These are phyloP conservation scores for Tetranychus cinnabarinus DNA, from an alignment of 1,140 invertebrate genomes.

Conservation along the genomic window DNA sequence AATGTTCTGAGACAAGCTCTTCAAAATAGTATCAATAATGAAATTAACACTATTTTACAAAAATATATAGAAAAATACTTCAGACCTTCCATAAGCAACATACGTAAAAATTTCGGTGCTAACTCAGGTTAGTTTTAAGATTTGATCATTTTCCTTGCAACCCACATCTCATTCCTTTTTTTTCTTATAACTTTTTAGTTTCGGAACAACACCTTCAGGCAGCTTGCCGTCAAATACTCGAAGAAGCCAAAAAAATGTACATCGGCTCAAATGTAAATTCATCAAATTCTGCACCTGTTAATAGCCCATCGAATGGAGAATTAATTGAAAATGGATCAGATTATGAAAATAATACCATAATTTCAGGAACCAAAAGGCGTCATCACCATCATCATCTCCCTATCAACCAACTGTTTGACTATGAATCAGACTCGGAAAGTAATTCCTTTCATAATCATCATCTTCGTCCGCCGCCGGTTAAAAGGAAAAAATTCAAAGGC, in stretches of 20 bases:
- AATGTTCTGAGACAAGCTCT: constrained; percentile 45
- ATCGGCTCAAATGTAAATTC: neutral
- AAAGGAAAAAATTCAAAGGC: neutral
- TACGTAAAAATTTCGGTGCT: constrained; percentile 41
- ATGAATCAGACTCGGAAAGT: neutral
- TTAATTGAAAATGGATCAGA: neutral
- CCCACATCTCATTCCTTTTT: neutral
- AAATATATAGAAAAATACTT: constrained; percentile 27
- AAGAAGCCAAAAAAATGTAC: constrained; percentile 29
- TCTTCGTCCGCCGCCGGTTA: neutral
- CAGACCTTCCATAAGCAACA: constrained; percentile 50
- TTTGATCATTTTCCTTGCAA: neutral
- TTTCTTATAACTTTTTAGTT: constrained; percentile 20
- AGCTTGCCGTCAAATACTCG: constrained; percentile 46
- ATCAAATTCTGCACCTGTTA: too few relatives aligned
- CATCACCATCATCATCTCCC: neutral
- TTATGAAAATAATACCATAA: neutral
- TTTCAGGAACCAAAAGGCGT: neutral
- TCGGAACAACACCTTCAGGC: constrained; percentile 44
- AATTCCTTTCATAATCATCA: neutral
- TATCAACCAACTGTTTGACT: neutral
- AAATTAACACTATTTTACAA: constrained; percentile 33
- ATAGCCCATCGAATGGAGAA: neutral
- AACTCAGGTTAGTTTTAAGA: constrained; percentile 22
- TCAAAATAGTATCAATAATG: constrained; percentile 45